Evolutionary conservation across 2,797 vertebrate species (phyloP), one percentile per base, ranked within the genome.

Genomic region (Lepidocolaptes lacrymiger): DNA sequence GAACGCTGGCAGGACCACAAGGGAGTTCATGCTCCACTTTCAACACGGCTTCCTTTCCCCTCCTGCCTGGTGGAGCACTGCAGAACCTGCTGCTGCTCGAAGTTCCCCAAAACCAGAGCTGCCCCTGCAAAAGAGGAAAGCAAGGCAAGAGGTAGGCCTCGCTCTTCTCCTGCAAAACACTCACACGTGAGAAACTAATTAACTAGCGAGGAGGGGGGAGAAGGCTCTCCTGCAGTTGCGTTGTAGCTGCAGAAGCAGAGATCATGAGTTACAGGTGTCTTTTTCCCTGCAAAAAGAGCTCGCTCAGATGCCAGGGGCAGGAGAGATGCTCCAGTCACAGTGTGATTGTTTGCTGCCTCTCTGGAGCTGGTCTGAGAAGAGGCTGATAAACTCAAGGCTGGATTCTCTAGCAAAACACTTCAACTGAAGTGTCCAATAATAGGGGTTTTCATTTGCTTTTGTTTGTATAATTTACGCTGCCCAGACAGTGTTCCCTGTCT

Each of bases 151-250:
- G 36, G 51, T 20, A 69, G 62, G 88, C 63, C 54, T 89, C 37
- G 32, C 64, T 89, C 14, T 69, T 81, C 79, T 67, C 28, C 56
- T 49, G 49, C 28, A 16, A 19, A 85, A n/a, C 56, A 24, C 22
- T 37, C 3, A 1, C 4, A 0, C 0, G 0, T 62, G 51, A 51
- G 62, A 41, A 80, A 19, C 8, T 11, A 46, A 64, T 3, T 32
- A 36, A 43, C 43, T n/a, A 17, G n/a, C 17, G 24, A 30, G 12
- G 10, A 52, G 14, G 21, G 28, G 30, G 43, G 34, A 66, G 12
- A 59, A 68, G 58, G 34, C 43, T 72, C 17, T 75, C 7, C 46
- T 64, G 58, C 39, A 12, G 59, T 30, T 34, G 41, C 43, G 28
- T 36, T 56, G 61, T 23, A 59, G 52, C n/a, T 34, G 58, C 43